Conservation (phyloP, 2,113 vertebrate species). For the Plectropomus leopardus region DNA sequence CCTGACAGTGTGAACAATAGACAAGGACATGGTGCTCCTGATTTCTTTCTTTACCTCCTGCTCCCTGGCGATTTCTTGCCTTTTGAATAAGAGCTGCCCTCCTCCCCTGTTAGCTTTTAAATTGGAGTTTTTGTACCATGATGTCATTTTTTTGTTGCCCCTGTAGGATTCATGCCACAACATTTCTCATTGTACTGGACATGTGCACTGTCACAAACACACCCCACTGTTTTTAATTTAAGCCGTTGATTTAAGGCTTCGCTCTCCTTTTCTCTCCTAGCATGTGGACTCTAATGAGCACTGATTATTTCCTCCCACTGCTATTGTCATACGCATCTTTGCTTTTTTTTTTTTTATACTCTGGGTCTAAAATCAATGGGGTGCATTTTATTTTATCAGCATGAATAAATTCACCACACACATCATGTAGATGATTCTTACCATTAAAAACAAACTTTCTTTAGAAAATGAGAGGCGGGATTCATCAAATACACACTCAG, state of each 20-base stretch:
- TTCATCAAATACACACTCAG: constrained; percentile 19
- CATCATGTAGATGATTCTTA: constrained; percentile 14
- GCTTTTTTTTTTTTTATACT: not conserved
- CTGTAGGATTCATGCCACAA: not conserved
- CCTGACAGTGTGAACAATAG: constrained; percentile 32
- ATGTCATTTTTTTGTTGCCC: not conserved
- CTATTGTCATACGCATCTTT: constrained; percentile 29
- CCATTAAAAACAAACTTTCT: constrained; percentile 29
- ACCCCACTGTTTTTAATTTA: constrained; percentile 37
- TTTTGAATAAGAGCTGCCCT: constrained; percentile 6
- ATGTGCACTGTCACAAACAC: not conserved
- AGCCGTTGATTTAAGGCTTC: constrained; percentile 29
- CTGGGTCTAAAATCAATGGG: constrained; percentile 33
- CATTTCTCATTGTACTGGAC: not conserved
- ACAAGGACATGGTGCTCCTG: constrained; percentile 6
- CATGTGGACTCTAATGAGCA: constrained; percentile 29
- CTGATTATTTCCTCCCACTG: constrained; percentile 44
- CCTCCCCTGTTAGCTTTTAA: constrained; percentile 7
- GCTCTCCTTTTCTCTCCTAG: constrained; percentile 4
- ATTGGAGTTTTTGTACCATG: not conserved
- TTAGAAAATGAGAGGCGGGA: not conserved
- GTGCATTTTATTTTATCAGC: constrained; percentile 19
- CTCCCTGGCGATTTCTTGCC: not conserved
- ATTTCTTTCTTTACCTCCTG: constrained; percentile 26
- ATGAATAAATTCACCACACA: constrained; percentile 40